Conservation (phyloP, 2,888 invertebrate genomes). For the Cryptocheilus praepositus region DNA sequence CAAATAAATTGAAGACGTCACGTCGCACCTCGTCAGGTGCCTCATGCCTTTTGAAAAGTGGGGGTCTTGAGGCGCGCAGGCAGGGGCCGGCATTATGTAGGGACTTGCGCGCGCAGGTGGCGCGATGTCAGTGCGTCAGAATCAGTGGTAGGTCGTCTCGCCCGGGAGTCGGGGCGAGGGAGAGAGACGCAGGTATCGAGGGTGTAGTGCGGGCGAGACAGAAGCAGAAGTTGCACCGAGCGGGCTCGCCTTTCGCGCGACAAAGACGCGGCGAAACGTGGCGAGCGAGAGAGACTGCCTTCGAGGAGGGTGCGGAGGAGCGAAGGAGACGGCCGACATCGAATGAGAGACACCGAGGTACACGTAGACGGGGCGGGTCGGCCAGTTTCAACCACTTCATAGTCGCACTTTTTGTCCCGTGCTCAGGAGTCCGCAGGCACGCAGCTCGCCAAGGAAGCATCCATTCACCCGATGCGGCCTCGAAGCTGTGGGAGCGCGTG, state of each 20-base stretch:
- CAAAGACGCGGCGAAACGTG: slow-evolving; percentile 43
- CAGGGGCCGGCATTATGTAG: background rate
- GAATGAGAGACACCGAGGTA: slow-evolving; percentile 32
- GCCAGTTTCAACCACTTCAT: slow-evolving; percentile 47
- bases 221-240: slow-evolving; percentile 1
- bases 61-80: background rate
- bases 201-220: slow-evolving; percentile 25
- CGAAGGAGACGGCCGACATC: background rate
- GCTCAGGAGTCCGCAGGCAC: background rate
- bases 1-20: too few species aligned
- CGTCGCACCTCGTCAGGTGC: too few species aligned
- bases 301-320: slow-evolving; percentile 9
- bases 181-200: slow-evolving; percentile 17
- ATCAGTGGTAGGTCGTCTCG: slow-evolving; percentile 44
- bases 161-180: slow-evolving; percentile 42
- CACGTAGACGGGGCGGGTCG: slow-evolving; percentile 53
- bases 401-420: slow-evolving; percentile 34
- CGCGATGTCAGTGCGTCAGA: slow-evolving; percentile 73
- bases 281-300: slow-evolving; percentile 25
- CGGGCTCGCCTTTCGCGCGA: background rate
- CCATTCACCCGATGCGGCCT: background rate
- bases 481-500: background rate
- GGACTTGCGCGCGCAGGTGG: slow-evolving; percentile 71
- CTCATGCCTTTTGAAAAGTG: too few species aligned
- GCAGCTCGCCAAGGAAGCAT: background rate